phyloP scores from a whole-genome alignment of 2,113 vertebrate species.

The Otocyon megalotis region DNA sequence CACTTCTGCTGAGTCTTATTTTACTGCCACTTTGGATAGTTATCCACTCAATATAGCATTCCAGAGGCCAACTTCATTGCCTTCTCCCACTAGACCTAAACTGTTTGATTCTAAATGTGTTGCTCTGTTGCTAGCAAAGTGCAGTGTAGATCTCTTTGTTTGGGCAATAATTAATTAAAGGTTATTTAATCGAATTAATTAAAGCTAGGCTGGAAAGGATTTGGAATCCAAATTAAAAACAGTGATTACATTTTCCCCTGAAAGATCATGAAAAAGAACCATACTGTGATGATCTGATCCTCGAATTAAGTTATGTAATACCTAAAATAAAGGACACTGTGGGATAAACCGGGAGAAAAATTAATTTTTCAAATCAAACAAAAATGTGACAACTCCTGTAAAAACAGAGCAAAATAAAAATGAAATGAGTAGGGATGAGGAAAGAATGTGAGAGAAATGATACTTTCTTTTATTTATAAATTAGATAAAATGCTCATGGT shows the following conservation, averaged over 20 bases:
- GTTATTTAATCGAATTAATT: conserved; percentile 29
- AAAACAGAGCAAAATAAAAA: background rate
- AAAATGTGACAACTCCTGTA: background rate
- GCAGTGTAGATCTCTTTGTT: background rate
- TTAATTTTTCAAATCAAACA: background rate
- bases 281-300: background rate
- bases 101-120: background rate
- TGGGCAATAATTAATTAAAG: background rate
- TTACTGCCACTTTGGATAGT: background rate
- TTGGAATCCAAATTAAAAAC: background rate
- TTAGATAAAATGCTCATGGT: background rate
- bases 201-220: background rate
- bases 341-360: conserved; percentile 41
- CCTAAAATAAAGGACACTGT: background rate
- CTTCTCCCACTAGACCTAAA: background rate
- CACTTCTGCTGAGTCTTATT: background rate
- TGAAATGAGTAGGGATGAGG: background rate
- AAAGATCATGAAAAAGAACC: background rate
- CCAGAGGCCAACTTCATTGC: background rate
- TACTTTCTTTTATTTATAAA: background rate
- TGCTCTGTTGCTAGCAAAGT: background rate
- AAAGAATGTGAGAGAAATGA: background rate
- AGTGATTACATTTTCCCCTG: conserved; percentile 22
- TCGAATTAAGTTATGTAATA: background rate
- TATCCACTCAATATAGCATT: background rate